Base-by-base conservation (phyloP, 1,140 invertebrate species). In the Magallana angulata region DNA sequence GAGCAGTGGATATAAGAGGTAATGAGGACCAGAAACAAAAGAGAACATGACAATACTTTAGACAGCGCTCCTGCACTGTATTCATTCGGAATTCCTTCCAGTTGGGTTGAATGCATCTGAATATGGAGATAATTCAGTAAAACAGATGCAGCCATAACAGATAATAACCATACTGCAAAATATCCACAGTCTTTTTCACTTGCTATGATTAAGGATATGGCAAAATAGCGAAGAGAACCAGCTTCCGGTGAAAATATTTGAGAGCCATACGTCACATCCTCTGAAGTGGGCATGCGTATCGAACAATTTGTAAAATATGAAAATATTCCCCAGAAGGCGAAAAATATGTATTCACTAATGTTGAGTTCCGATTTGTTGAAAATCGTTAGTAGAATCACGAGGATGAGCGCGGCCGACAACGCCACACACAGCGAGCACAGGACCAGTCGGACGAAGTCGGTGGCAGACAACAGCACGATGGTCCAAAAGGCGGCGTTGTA, bases 291-390 rank as follows among this genome's bases (percentile, higher is more conserved):
- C 24, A 76, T 76, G 18, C 68, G 68, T 76, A 76, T 76, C 30
- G 68, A 76, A 76, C 68, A 76, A 4, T 76, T 76, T 11, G 68
- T 76, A 30, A 76, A 76, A 76, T 76, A 76, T 0, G 68, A 76
- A 30, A 76, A 76, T 76, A 76, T 76, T 76, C 68, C 68, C 68
- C 68, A 76, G 24, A 76, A 76, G 12, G 68, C 68, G 5, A 76
- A 12, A 36, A 76, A 76, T 30, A 76, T 76, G 24, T 76, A 76
- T 76, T 76, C 68, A 76, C 68, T 76, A 30, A 76, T 30, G 68
- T 18, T 76, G 36, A 8, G 30, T 8, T 76, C 68, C 9, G 68
- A 76, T 30, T 76, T 76, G 11, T 76, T 76, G 68, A 76, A 76
- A 24, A 76, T 76, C 18, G 36, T 76, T 11, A 76, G 68, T 7